Conservation (phyloP, 2,113 vertebrate species). For the Danionella cerebrum region DNA sequence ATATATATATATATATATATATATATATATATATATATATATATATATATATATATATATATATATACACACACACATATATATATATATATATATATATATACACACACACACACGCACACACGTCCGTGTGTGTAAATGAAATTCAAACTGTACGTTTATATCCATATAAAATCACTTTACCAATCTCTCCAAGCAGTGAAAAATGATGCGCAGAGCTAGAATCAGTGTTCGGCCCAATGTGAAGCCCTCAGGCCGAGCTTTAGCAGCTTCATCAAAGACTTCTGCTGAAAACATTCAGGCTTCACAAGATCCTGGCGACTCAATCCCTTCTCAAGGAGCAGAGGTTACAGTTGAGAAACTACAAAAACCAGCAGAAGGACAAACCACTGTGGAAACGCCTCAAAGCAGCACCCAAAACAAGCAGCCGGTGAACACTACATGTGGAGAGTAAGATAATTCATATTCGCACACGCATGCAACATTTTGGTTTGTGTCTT, state of each 20-base stretch:
- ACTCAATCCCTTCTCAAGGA: background rate
- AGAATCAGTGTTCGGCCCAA: slow-evolving; percentile 83
- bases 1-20: too few species aligned
- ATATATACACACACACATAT: too few species aligned
- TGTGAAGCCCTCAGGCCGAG: slow-evolving; percentile 62
- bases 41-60: too few species aligned
- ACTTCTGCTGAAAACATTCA: slow-evolving; percentile 14
- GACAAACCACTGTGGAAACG: background rate
- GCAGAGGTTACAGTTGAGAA: slow-evolving; percentile 27
- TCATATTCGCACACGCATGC: background rate
- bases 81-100: too few species aligned
- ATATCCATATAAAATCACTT: background rate
- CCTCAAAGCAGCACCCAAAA: background rate
- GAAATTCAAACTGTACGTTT: too few species aligned
- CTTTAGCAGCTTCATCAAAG: slow-evolving; percentile 40
- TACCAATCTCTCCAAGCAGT: slow-evolving; percentile 28
- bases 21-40: too few species aligned
- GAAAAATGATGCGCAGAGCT: slow-evolving; percentile 80
- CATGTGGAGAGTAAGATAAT: slow-evolving; percentile 1
- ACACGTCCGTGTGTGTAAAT: too few species aligned
- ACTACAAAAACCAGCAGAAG: background rate
- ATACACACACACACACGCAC: too few species aligned
- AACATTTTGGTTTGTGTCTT: background rate
- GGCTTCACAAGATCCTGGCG: background rate
- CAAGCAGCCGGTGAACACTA: background rate